Base-by-base conservation (phyloP, 2,888 invertebrate species). In the Chloromyia formosa region DNA sequence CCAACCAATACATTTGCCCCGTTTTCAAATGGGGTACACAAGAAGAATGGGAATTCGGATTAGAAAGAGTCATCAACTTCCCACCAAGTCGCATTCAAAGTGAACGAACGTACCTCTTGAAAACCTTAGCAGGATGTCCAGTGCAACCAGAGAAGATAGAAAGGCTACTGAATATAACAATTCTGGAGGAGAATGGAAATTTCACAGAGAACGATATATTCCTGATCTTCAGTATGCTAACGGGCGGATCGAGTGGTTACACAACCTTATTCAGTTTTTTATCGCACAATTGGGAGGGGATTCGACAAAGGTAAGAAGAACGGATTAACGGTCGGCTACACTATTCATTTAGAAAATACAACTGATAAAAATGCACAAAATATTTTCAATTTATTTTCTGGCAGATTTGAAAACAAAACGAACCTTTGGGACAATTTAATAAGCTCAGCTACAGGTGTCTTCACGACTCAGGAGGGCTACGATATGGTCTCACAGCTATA, bases 21-120 rank as follows among this genome's bases (percentile, higher is more conserved):
- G 93, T 94, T 0, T 94, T 94, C 83, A 91, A 91, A 84, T 94
- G 93, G 91, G 94, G 94, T 0, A 90, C 91, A 0, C 87, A 88
- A 79, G 90, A 92, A 60, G 94, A 94, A 83, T 94, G 94, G 94
- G 90, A 93, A 78, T 94, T 94, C 79, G 94, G 93, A 45, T 86
- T 94, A 0, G 89, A 93, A 78, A 87, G 93, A 10, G 90, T 94
- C 0, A 90, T 92, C 68, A 89, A 92, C 80, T 94, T 94, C 84
- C 93, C 94, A 0, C 85, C 88, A 1, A 88, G 88, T 0, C 87
- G 93, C 64, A 90, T 90, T 79, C 90, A 90, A 80, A 93, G 90
- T 78, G 94, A 94, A 82, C 86, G 94, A 78, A 93, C 93, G 0
- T 93, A 92, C 82, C 87, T 94, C 1, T 83, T 94, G 66, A 94